Evolutionary conservation across 2,797 vertebrate species (phyloP), one percentile per base, ranked within the genome.

Genomic region (Paguma larvata): DNA sequence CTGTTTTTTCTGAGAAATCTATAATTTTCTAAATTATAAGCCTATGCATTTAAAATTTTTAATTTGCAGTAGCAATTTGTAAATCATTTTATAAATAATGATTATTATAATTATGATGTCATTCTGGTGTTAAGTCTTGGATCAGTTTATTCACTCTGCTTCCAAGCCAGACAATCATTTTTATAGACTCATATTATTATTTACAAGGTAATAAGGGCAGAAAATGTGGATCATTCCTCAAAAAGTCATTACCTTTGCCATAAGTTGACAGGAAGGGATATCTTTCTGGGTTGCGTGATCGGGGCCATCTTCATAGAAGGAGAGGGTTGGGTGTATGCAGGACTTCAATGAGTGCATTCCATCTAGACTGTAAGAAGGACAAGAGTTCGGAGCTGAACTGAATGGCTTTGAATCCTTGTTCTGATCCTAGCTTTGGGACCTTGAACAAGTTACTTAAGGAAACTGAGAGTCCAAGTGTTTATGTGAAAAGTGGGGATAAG

Each of bases 21-120:
- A 94, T 94, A 85, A 27, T 90, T 94, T 97, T 90, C 91, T 88
- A 82, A 88, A 83, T 90, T 92, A 89, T 92, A 87, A 95, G 14
- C 38, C 32, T 95, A 21, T 95, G 38, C 16, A 88, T 70, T 90
- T 89, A 30, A 30, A 75, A 46, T 5, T 96, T 90, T 56, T 63
- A 92, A 87, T 90, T 92, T 95, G 8, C 53, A 92, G 38, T 92
- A 68, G 21, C 32, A 96, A 75, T 46, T 44, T 86, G 79, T 94
- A 90, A 97, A 97, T 73, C 34, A 70, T 12, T 70, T 44, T 44
- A 44, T 73, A 41, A 73, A 73, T 73, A 44, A 73, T 75, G 27
- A 46, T 46, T 46, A 44, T 73, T 44, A 44, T 73, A 73, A 75
- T 46, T 46, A 41, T 75, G 48, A 67, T 80, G 15, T 95, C 51